phyloP scores from a whole-genome alignment of 2,888 invertebrate genomes.

The Molorchus minor region DNA sequence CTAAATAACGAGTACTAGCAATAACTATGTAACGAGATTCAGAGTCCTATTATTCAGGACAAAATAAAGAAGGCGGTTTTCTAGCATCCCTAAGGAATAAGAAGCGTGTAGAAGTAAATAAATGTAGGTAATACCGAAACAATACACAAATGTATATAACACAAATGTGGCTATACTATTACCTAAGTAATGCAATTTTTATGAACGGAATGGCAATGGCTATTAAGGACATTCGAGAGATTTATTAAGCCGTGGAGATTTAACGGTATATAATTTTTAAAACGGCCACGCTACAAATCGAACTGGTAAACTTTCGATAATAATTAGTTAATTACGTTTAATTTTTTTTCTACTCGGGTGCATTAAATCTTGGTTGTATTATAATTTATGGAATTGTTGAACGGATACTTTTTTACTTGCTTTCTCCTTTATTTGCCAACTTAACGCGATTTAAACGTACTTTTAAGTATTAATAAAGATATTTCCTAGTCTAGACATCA shows the following conservation, averaged over 20 bases:
- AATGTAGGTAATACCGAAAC: background rate
- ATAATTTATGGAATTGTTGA: background rate
- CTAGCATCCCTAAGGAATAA: background rate
- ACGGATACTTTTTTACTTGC: background rate
- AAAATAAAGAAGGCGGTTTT: background rate
- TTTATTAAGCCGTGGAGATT: background rate
- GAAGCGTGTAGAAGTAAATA: background rate
- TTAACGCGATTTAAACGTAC: background rate
- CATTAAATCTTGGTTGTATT: background rate
- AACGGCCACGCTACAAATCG: background rate
- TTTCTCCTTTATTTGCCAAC: background rate
- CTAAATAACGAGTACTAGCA: conserved; percentile 3
- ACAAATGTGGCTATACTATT: background rate
- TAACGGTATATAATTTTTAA: conserved; percentile 2
- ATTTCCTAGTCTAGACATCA: background rate
- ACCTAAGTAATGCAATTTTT: background rate
- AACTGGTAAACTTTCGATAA: background rate
- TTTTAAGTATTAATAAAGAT: background rate
- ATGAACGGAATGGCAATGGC: background rate
- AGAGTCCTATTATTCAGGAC: background rate
- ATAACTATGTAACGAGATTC: conserved; percentile 1
- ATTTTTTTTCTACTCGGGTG: background rate
- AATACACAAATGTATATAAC: background rate
- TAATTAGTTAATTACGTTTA: background rate
- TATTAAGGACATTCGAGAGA: background rate